Conservation (phyloP, 2,113 vertebrate genomes). For the Brienomyrus longianalis region DNA sequence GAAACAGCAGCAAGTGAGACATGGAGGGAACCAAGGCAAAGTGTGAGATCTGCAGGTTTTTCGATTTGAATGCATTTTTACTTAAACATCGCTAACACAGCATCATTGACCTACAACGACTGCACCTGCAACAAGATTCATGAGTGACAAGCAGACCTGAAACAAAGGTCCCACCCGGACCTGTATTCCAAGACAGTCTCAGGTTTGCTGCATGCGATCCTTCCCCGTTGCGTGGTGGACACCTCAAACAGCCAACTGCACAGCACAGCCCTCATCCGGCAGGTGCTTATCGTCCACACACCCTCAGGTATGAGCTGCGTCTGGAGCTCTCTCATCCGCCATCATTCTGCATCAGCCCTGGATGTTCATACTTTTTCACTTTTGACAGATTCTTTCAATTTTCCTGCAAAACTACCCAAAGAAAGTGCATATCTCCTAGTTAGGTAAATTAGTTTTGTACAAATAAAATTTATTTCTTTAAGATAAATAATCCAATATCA, state of each 20-base stretch:
- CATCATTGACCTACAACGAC: constrained; percentile 24
- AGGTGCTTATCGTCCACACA: background rate
- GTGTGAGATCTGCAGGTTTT: constrained; percentile 67
- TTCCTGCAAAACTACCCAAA: background rate
- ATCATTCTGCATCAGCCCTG: background rate
- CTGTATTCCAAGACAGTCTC: background rate
- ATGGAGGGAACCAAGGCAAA: constrained; percentile 66
- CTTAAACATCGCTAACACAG: constrained; percentile 76
- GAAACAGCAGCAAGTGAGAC: constrained; percentile 75
- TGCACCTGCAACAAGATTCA: constrained; percentile 17
- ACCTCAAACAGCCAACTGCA: background rate
- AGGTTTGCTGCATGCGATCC: background rate
- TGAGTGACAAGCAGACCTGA: background rate
- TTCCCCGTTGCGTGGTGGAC: background rate
- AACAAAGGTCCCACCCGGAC: background rate
- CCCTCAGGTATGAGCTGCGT: background rate
- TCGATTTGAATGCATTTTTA: constrained; percentile 99
- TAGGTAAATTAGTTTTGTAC: background rate
- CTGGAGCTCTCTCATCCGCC: background rate
- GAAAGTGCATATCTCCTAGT: background rate
- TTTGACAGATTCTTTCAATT: background rate
- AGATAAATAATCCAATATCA: background rate
- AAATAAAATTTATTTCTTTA: background rate
- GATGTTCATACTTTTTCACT: background rate
- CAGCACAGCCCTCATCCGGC: background rate